These are phyloP conservation scores for Polyergus mexicanus DNA, from an alignment of 1,140 invertebrate species.

Conservation along the genomic window DNA sequence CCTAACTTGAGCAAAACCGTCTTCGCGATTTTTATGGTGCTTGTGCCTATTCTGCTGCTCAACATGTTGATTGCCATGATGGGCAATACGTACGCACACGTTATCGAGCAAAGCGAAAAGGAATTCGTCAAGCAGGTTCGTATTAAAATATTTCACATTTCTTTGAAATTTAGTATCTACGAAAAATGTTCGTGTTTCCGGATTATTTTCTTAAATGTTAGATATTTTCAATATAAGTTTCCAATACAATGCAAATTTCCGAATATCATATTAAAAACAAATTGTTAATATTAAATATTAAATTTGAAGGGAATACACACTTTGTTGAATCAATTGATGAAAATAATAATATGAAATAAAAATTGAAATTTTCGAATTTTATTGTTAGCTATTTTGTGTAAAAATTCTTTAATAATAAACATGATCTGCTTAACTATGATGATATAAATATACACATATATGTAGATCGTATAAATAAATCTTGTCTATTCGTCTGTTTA, in stretches of 20 bases:
- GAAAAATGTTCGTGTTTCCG: neutral
- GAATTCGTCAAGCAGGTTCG: slow-evolving; percentile 98
- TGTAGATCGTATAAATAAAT: neutral
- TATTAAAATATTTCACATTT: neutral
- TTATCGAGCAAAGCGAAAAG: slow-evolving; percentile 99
- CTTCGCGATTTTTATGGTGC: slow-evolving; percentile 98
- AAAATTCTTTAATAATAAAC: neutral
- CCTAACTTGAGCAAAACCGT: slow-evolving; percentile 96
- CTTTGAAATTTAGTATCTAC: neutral
- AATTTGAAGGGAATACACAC: neutral
- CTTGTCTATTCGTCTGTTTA: neutral
- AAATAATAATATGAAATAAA: neutral
- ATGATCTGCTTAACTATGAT: neutral
- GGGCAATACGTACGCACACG: slow-evolving; percentile 99
- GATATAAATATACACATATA: neutral
- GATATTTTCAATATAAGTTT: neutral
- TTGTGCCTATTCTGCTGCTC: slow-evolving; percentile 97
- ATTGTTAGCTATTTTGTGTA: neutral
- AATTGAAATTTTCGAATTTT: neutral
- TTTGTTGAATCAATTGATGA: neutral
- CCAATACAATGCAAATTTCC: neutral
- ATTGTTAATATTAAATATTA: neutral
- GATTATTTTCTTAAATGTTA: neutral
- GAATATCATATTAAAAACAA: neutral
- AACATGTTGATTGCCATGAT: slow-evolving; percentile 99